A percentile compares a stretch with the other conserved stretches of the same genome.
phyloP scores from a whole-genome alignment of 2,888 invertebrate species.

The Theristus sp. region DNA sequence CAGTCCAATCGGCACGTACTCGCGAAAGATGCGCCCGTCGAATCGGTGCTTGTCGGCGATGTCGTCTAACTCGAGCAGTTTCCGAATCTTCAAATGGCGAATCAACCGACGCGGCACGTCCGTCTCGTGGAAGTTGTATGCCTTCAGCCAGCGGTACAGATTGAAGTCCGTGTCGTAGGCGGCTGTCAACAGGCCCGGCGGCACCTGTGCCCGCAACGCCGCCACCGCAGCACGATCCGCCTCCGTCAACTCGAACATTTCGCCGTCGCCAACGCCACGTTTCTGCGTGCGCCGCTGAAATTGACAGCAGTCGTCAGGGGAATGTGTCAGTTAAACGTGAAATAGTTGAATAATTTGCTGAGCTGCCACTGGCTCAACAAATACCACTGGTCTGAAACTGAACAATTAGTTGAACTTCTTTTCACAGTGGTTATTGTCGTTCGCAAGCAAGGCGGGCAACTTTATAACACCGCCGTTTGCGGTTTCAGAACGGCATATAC shows the following conservation, averaged over 20 bases:
- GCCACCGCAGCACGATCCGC: background rate
- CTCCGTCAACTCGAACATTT: background rate
- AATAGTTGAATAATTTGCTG: no score
- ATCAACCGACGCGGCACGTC: conserved; percentile 13
- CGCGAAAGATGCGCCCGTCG: background rate
- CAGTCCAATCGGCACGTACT: background rate
- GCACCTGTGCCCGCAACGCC: background rate
- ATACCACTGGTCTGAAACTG: no score
- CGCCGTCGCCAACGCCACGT: background rate
- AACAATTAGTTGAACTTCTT: no score
- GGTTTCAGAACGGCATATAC: no score
- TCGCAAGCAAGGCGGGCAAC: no score
- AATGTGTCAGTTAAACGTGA: no score
- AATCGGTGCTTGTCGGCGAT: background rate
- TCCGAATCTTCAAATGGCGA: conserved; percentile 14
- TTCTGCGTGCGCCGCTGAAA: background rate
- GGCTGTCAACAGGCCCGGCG: conserved; percentile 9
- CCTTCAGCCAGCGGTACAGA: conserved; percentile 17
- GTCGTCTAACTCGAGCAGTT: background rate
- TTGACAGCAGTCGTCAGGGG: no score
- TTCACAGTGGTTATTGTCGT: no score
- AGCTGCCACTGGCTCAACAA: no score
- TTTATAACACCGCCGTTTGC: no score
- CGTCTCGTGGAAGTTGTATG: conserved; percentile 13
- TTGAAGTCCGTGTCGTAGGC: conserved; percentile 18